Percentiles rank a stretch among this genome's conserved stretches.
phyloP scores from a whole-genome alignment of 2,797 vertebrate species.

The Poeciliopsis turneri region DNA sequence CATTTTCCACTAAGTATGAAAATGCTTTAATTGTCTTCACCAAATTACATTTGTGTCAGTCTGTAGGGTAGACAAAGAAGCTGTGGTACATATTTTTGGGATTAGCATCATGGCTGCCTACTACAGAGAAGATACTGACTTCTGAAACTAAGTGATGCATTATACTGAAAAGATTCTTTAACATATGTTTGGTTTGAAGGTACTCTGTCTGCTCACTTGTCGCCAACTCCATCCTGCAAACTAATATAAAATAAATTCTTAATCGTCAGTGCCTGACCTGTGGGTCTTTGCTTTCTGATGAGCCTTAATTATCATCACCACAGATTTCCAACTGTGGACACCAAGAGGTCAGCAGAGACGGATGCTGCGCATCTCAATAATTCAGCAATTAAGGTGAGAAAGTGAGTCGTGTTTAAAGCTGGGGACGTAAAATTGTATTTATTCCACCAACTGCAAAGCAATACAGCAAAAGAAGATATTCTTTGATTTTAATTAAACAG shows the following conservation, averaged over 20 bases:
- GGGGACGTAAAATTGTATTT: not conserved
- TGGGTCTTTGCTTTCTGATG: constrained; percentile 36
- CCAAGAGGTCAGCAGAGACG: constrained; percentile 35
- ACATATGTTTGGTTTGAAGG: not conserved
- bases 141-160: not conserved
- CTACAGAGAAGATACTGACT: not conserved
- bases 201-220: not conserved
- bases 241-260: constrained; percentile 17
- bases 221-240: not conserved
- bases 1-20: too few relatives aligned
- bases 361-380: constrained; percentile 21
- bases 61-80: not conserved
- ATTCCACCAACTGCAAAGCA: not conserved
- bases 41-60: not conserved
- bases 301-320: constrained; percentile 45
- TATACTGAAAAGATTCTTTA: not conserved
- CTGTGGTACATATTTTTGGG: not conserved
- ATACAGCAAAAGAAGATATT: not conserved
- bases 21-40: not conserved
- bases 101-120: not conserved
- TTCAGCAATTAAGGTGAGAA: constrained; percentile 19
- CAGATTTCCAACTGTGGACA: constrained; percentile 34
- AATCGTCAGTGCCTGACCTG: constrained; percentile 42
- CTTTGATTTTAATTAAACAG: not conserved
- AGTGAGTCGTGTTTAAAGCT: not conserved